A percentile compares a stretch with the other conserved stretches of the same genome.
phyloP scores from a whole-genome alignment of 2,113 vertebrate species.

The Ailuropoda melanoleuca region DNA sequence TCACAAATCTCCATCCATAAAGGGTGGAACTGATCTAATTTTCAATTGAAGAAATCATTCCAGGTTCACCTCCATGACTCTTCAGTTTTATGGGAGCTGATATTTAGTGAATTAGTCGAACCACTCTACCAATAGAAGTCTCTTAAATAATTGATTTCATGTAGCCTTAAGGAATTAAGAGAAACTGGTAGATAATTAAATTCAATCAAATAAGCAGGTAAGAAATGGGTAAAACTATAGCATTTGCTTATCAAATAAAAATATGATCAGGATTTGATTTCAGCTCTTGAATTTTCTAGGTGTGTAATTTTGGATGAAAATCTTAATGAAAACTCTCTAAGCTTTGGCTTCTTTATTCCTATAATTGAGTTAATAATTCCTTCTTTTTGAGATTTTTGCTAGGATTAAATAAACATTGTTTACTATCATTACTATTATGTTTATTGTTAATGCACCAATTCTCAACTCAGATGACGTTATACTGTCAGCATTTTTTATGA shows the following conservation, averaged over 20 bases:
- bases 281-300: background rate
- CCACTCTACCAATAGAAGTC: background rate
- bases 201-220: background rate
- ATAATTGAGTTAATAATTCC: background rate
- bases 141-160: background rate
- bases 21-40: background rate
- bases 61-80: background rate
- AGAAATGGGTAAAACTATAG: background rate
- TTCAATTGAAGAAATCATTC: background rate
- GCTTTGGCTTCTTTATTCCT: background rate
- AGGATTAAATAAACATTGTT: background rate
- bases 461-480: background rate
- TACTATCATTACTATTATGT: background rate
- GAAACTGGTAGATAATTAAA: background rate
- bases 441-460: background rate
- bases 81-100: background rate
- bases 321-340: background rate
- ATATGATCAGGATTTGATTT: background rate
- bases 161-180: background rate
- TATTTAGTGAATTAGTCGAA: background rate
- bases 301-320: background rate
- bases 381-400: background rate
- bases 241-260: background rate
- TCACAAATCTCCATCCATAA: background rate
- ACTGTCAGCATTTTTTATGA: background rate